Conservation (phyloP, 2,797 vertebrate genomes). For the Macroramphosus scolopax region DNA sequence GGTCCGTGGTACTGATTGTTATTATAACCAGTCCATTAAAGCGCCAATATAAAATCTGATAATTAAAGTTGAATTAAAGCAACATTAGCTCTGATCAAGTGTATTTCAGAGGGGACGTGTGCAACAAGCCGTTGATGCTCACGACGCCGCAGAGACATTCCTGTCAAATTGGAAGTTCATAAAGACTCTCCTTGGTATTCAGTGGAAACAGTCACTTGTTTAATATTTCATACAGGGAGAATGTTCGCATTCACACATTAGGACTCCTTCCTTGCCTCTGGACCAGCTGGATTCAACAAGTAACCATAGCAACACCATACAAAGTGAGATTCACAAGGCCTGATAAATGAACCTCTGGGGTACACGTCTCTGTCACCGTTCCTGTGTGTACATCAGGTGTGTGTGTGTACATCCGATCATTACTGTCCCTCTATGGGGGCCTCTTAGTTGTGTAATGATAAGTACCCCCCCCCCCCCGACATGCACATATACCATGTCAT, state of each 20-base stretch:
- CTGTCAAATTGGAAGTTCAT: conserved; percentile 29
- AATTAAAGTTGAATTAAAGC: conserved; percentile 1
- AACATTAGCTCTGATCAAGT: neutral
- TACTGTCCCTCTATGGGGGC: neutral
- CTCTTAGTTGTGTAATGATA: no score
- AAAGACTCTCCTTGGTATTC: conserved; percentile 22
- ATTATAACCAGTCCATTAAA: neutral
- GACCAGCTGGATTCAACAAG: conserved; percentile 61
- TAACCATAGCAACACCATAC: conserved; percentile 74
- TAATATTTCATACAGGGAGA: conserved; percentile 52
- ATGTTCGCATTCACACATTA: conserved; percentile 54
- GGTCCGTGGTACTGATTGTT: neutral
- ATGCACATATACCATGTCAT: conserved; percentile 41
- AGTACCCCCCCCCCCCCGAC: conserved; percentile 25
- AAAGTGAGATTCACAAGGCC: conserved; percentile 56
- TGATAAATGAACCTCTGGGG: conserved; percentile 68
- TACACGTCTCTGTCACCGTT: conserved; percentile 36
- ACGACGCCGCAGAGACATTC: neutral
- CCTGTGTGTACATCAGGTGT: conserved; percentile 18
- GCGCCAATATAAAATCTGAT: neutral
- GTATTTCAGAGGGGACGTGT: conserved; percentile 1
- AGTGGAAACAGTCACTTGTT: conserved; percentile 38
- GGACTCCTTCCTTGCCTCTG: conserved; percentile 52
- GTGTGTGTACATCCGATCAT: conserved; percentile 22
- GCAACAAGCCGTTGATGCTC: neutral